Base-by-base conservation (phyloP, 2,797 vertebrate species). In the Protonibea diacanthus region DNA sequence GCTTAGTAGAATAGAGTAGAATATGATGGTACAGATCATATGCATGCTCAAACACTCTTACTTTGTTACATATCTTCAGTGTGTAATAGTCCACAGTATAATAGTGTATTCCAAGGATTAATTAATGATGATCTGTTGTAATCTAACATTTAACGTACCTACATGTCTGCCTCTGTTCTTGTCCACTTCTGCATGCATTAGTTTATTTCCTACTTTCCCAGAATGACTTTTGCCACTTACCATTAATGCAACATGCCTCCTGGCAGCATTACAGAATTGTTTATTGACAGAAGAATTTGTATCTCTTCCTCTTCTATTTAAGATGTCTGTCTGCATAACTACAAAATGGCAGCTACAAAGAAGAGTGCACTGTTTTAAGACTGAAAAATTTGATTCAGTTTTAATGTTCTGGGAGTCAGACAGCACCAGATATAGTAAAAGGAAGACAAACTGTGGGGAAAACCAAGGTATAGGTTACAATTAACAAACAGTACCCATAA, bases 141-240 rank as follows among this genome's bases (percentile, higher is more conserved):
- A 53, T 58, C 27, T 56, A 40, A 49, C 21, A 75, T 60, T 53
- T 33, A 47, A 20, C 1, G 5, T 12, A 56, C 6, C 15, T 13
- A 20, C 23, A 45, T 57, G 27, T 49, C 4, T 64, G 3, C 21
- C 2, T 55, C 21, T 13, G 27, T 57, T 49, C 74, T 70, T 49
- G 14, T n/a, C 13, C 0, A 33, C 23, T 29, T 52, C 33, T 12
- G 29, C 52, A 45, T 44, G 6, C 10, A 47, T 25, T 21, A 33
- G 51, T 53, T 42, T 14, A 58, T 64, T 58, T 63, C 2, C 3
- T 14, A 38, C 38, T 62, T 63, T 45, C 12, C 21, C 13, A 29
- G 6, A 65, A 80, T 48, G 60, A 38, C 20, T 64, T 64, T 61
- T 81, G 48, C 14, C n/a, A 21, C 33, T 57, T 49, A 48, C 11